phyloP scores from a whole-genome alignment of 2,888 invertebrate genomes.

The Drosophila neutralis region DNA sequence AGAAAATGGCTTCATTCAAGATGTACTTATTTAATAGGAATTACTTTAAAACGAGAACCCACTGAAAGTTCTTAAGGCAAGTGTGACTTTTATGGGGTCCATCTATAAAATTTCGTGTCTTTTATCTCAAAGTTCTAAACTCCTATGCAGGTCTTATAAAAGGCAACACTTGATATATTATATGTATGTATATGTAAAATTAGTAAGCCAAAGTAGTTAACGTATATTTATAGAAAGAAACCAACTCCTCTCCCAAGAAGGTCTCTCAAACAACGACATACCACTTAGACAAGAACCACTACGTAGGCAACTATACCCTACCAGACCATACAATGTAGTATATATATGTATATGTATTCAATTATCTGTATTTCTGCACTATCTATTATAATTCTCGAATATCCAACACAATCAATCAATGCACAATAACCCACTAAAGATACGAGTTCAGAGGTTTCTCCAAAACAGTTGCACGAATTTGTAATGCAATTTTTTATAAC shows the following conservation, averaged over 20 bases:
- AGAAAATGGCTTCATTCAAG: slow-evolving; percentile 39
- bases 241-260: slow-evolving; percentile 76
- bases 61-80: slow-evolving; percentile 9
- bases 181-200: slow-evolving; percentile 1
- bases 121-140: neutral
- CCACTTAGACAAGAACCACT: slow-evolving; percentile 56
- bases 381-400: slow-evolving; percentile 8
- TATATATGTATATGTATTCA: slow-evolving; percentile 15
- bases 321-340: slow-evolving; percentile 43
- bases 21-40: slow-evolving; percentile 50
- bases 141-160: slow-evolving; percentile 13
- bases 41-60: slow-evolving; percentile 33
- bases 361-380: slow-evolving; percentile 11
- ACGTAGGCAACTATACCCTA: slow-evolving; percentile 46
- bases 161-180: slow-evolving; percentile 15
- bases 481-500: slow-evolving; percentile 55
- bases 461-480: slow-evolving; percentile 60
- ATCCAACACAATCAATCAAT: neutral
- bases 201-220: slow-evolving; percentile 39
- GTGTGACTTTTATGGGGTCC: slow-evolving; percentile 18
- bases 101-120: slow-evolving; percentile 1
- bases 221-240: slow-evolving; percentile 33
- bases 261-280: slow-evolving; percentile 79
- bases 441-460: slow-evolving; percentile 56
- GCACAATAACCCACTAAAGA: slow-evolving; percentile 23